Evolutionary conservation across 2,113 vertebrate species (phyloP).

Genomic region (Rhea americana): DNA sequence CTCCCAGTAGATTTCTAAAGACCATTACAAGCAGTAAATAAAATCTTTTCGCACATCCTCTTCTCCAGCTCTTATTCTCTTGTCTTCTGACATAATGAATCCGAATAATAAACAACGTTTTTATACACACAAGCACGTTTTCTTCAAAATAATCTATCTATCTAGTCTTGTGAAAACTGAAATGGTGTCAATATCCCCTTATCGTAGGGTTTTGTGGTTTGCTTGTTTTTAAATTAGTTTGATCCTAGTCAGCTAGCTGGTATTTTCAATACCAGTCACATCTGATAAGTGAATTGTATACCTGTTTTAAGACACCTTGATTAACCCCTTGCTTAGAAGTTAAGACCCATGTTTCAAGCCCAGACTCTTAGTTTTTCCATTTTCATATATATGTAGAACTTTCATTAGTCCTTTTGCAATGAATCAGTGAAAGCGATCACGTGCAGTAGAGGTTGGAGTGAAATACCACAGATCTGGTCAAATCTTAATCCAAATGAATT

Average conservation of each 20-base stretch:
- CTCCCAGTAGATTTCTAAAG: slow-evolving; percentile 34
- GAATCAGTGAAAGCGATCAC: background rate
- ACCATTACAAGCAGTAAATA: slow-evolving; percentile 11
- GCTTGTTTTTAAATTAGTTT: background rate
- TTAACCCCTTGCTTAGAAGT: background rate
- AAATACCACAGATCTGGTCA: no score
- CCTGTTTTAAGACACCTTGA: background rate
- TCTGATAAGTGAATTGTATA: background rate
- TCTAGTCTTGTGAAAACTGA: background rate
- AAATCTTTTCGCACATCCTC: slow-evolving; percentile 17
- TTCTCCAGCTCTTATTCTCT: background rate
- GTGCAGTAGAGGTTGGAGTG: background rate
- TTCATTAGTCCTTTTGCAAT: background rate
- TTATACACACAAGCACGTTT: background rate
- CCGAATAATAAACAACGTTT: background rate
- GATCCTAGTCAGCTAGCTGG: background rate
- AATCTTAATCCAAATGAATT: background rate
- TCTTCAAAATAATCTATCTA: background rate
- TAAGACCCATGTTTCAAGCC: background rate
- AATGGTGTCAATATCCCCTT: background rate
- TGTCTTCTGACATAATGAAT: background rate
- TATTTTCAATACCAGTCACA: background rate
- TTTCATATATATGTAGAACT: background rate
- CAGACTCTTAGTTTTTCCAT: background rate
- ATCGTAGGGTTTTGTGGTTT: background rate